Evolutionary conservation across 2,888 invertebrate genomes (phyloP).

Genomic region (Sinotaia quadrata): DNA sequence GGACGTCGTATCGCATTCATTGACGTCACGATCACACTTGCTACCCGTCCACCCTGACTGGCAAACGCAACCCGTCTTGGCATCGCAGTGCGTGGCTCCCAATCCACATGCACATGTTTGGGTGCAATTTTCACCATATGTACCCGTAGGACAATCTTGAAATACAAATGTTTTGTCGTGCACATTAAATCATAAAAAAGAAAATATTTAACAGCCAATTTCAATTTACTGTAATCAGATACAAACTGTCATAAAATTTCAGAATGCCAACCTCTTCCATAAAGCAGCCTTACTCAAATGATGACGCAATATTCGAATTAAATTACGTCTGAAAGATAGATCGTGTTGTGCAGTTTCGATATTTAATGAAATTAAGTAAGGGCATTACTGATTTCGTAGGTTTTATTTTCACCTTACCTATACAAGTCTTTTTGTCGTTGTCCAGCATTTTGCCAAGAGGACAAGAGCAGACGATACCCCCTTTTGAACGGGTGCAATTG

Average conservation of each 20-base stretch:
- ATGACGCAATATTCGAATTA: background rate
- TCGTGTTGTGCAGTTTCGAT: background rate
- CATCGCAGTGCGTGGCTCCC: conserved; percentile 27
- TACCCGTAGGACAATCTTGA: conserved; percentile 33
- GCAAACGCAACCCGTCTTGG: conserved; percentile 30
- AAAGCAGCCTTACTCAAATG: background rate
- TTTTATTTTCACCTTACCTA: background rate
- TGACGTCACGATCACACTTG: conserved; percentile 9
- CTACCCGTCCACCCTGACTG: conserved; percentile 25
- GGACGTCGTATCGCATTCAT: conserved; percentile 6
- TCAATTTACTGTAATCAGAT: too few species aligned
- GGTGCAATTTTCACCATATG: conserved; percentile 32
- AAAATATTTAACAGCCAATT: too few species aligned
- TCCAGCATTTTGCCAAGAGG: background rate
- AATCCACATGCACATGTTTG: conserved; percentile 32
- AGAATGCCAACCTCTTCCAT: too few species aligned
- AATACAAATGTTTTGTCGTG: too few species aligned
- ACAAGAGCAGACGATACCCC: background rate
- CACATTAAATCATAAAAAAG: too few species aligned
- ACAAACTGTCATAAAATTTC: too few species aligned
- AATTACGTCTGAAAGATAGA: background rate
- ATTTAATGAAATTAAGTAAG: too few species aligned
- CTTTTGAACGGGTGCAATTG: background rate
- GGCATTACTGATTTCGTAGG: too few species aligned
- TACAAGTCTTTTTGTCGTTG: background rate